Base-by-base conservation (phyloP, 2,113 vertebrate species). In the Muntiacus muntjak region DNA sequence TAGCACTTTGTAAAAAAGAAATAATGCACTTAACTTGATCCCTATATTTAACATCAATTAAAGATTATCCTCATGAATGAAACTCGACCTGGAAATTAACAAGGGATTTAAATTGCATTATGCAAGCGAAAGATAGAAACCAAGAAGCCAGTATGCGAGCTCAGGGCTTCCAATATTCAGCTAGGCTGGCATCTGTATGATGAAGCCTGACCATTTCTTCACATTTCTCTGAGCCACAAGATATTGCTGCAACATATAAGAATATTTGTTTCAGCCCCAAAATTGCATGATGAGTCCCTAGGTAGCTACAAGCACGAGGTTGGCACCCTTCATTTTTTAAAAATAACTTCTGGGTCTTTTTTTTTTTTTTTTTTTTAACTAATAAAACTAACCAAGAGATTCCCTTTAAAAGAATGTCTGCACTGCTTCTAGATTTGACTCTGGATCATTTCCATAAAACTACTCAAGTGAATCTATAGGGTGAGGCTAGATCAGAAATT, bases 1-100 rank as follows among this genome's bases (percentile, higher is more conserved):
- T 98, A 98, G 98, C 98, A 98, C 97, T 98, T 98, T 97, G 98
- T 98, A 97, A 98, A 97, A 98, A 98, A 97, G 98, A 98, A 98
- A 98, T 98, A 98, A 98, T 98, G 98, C 95, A 98, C 97, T 98
- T 98, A 97, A 96, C 97, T 98, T 98, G 98, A 98, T 98, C 98
- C 97, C 98, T 98, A 96, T 98, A 98, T 98, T 98, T 98, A 98
- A 98, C 98, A 98, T 98, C 98, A 98, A 98, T 98, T 98, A 98
- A 98, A 98, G 98, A 98, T 98, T 98, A 98, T 97, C 97, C 97
- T 98, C 96, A 97, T 98, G 98, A 98, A 98, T 98, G 98, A 98
- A 98, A 97, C 97, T 97, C 96, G 98, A 98, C 98, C 98, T 98
- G 97, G 97, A 98, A 98, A 98, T 98, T 98, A 98, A 98, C 96